Percentiles rank a stretch among this genome's conserved stretches.
Evolutionary conservation across 2,113 vertebrate genomes (phyloP).

Genomic region (Cnemophilus loriae): DNA sequence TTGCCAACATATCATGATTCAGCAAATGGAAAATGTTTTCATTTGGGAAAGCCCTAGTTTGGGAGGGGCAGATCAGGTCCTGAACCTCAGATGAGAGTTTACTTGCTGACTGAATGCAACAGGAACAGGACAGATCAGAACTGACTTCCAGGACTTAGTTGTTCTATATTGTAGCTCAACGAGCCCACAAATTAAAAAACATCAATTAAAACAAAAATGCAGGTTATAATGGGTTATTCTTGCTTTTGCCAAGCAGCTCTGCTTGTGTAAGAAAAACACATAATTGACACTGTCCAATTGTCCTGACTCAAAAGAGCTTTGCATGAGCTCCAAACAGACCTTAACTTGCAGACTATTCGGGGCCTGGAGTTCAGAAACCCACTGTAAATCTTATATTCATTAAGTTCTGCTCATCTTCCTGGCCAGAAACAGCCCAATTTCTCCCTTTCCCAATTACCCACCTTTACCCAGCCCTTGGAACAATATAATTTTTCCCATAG

Average conservation of each 20-base stretch:
- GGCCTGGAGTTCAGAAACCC: background rate
- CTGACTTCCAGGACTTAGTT: background rate
- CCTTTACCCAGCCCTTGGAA: background rate
- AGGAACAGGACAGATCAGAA: background rate
- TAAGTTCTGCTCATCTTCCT: background rate
- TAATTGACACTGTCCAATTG: background rate
- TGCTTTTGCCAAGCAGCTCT: background rate
- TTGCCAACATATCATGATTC: background rate
- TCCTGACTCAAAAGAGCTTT: background rate
- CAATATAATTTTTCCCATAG: background rate
- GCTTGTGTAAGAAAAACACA: background rate
- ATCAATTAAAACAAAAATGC: background rate
- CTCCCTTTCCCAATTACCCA: background rate
- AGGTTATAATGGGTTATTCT: background rate
- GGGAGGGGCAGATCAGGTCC: background rate
- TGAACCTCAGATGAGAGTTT: background rate
- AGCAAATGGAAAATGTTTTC: background rate
- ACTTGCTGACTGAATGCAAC: background rate
- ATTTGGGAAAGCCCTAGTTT: background rate
- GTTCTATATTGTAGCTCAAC: fast-evolving
- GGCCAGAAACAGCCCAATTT: background rate
- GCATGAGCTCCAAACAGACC: background rate
- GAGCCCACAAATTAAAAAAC: background rate
- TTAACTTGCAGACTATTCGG: background rate
- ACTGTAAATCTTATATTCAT: background rate